Percentiles rank a stretch among this genome's conserved stretches.
These are phyloP conservation scores for Dynastes tityus DNA, from an alignment of 2,888 invertebrate genomes.

Conservation along the genomic window DNA sequence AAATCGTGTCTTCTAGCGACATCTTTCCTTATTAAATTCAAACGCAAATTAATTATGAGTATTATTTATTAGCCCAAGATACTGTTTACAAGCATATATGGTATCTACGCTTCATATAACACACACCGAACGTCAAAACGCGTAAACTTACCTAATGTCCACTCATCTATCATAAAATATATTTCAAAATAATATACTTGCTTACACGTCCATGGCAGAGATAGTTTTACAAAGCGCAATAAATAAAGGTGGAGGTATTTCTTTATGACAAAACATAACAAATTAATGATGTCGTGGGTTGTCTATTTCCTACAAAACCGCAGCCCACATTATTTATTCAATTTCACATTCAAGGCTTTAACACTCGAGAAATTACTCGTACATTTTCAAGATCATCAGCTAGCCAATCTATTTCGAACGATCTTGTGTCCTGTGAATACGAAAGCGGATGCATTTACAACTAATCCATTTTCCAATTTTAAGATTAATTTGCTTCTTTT, in stretches of 20 bases:
- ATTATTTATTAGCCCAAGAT: not conserved
- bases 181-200: conserved; percentile 24
- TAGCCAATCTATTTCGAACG: conserved; percentile 15
- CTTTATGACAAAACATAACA: conserved; percentile 45
- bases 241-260: conserved; percentile 43
- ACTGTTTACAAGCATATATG: conserved; percentile 8
- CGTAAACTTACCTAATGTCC: conserved; percentile 25
- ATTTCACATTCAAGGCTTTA: conserved; percentile 34
- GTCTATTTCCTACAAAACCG: conserved; percentile 43
- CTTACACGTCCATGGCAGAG: conserved; percentile 7
- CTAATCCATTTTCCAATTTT: conserved; percentile 7
- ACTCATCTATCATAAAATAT: conserved; percentile 29
- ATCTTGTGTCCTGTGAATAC: conserved; percentile 11
- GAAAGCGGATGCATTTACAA: not conserved
- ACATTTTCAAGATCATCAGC: conserved; percentile 38
- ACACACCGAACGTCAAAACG: not conserved
- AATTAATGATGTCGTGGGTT: conserved; percentile 44
- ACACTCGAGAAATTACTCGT: conserved; percentile 33
- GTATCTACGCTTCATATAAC: not conserved
- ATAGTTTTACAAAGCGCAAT: conserved; percentile 36
- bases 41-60: not conserved
- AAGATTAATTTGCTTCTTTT: conserved; percentile 34
- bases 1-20: too few relatives aligned
- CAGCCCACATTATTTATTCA: conserved; percentile 44
- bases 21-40: not conserved